phyloP scores from a whole-genome alignment of 2,113 vertebrate species.

The Chinchilla lanigera region DNA sequence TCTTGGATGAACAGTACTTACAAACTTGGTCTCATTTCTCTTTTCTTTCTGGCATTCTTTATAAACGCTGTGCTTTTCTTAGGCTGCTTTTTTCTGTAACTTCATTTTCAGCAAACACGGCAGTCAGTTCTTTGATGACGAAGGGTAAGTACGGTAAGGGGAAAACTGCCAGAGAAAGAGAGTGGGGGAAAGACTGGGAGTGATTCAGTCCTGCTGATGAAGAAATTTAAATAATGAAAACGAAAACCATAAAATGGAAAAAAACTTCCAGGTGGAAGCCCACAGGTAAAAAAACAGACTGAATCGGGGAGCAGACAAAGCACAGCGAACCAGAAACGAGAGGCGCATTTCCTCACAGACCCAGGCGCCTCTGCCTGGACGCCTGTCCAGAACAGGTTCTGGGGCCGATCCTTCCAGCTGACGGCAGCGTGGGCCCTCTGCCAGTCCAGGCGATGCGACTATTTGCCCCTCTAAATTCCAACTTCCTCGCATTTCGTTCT shows the following conservation, averaged over 20 bases:
- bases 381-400: not conserved
- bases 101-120: not conserved
- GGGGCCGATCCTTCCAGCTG: too few relatives aligned
- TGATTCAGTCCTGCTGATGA: not conserved
- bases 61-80: not conserved
- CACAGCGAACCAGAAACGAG: constrained; percentile 30
- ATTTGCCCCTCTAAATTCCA: not conserved
- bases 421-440: not conserved
- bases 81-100: not conserved
- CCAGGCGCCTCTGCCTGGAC: not conserved
- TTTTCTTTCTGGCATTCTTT: not conserved
- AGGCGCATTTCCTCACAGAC: not conserved
- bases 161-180: not conserved
- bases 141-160: not conserved
- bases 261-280: constrained; percentile 37
- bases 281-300: constrained; percentile 72
- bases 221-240: not conserved
- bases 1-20: constrained; percentile 25
- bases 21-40: not conserved
- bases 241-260: not conserved
- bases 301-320: not conserved
- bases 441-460: not conserved
- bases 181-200: not conserved
- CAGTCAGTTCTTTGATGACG: not conserved
- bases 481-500: not conserved